A percentile compares a stretch with the other conserved stretches of the same genome.
Conservation (phyloP, 1,140 invertebrate species). For the Drosophila ananassae region DNA sequence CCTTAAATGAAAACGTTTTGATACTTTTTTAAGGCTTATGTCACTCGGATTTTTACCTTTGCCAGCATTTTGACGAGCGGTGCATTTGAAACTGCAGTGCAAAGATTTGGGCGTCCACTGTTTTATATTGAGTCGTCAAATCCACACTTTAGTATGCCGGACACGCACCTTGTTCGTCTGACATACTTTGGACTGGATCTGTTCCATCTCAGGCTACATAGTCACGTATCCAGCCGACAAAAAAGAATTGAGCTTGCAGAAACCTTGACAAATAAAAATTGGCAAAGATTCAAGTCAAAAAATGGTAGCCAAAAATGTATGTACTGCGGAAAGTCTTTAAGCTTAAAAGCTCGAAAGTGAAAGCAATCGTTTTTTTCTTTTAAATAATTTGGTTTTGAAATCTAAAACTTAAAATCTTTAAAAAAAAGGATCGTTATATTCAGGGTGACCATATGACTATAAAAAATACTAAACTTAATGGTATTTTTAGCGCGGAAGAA, state of each 20-base stretch:
- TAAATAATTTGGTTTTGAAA: too few relatives aligned
- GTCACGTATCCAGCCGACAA: constrained; percentile 64
- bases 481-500: too few relatives aligned
- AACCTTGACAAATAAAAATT: constrained; percentile 66
- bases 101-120: constrained; percentile 24
- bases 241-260: constrained; percentile 32
- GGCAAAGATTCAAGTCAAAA: constrained; percentile 58
- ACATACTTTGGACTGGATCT: constrained; percentile 59
- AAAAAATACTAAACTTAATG: background rate
- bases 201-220: constrained; percentile 58
- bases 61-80: constrained; percentile 50
- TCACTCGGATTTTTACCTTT: constrained; percentile 41
- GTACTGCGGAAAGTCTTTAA: background rate
- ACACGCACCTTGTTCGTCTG: constrained; percentile 50
- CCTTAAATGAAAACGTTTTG: constrained; percentile 8
- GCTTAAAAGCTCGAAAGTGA: constrained; percentile 8
- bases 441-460: background rate
- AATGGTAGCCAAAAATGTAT: background rate
- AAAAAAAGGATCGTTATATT: constrained; percentile 13
- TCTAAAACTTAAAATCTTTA: background rate
- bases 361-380: background rate
- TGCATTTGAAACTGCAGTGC: constrained; percentile 55
- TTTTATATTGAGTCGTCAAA: constrained; percentile 61
- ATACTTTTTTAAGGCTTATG: background rate
- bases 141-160: constrained; percentile 32